Base-by-base conservation (phyloP, 2,888 invertebrate genomes). In the Aradus depressus region DNA sequence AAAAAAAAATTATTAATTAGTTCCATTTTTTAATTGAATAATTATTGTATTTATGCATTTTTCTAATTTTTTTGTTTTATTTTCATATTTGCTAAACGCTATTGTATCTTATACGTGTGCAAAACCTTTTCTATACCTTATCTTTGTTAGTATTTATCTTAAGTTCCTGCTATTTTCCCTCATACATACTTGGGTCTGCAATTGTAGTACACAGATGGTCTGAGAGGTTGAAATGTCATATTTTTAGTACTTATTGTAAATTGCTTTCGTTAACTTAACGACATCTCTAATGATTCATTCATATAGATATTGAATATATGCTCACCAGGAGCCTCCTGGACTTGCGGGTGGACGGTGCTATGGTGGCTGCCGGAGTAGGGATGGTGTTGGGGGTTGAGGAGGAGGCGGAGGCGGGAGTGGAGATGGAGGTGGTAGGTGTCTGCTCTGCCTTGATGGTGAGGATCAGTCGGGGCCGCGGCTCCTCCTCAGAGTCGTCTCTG, bases 401-500 rank as follows among this genome's bases (percentile, higher is more conserved):
- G 54, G n/a, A 6, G 58, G 39, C 8, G 54, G 39, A 19, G 52
- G 19, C 3, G 54, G 44, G 2, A 57, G 47, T 14, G 59, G 37
- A 28, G 56, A 53, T 48, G 14, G 57, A 53, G 44, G 59, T 43
- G 16, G 54, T 54, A 23, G 60, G 31, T 41, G 66, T 39, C 25
- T 52, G 43, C 39, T 62, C 59, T n/a, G 54, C 55, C 66, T 87
- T 89, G 53, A 87, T 88, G 1, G 87, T 89, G 37, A 88, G 70
- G 59, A 88, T 85, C 39, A 87, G 69, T 34, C 88, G 73, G 0
- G 87, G 87, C 19, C 87, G 74, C 50, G 73, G 68, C 63, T 78
- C 76, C 38, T 66, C 68, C 63, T 91, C 90, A 4, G 87, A 85
- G 66, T 91, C 91, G 64, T 91, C 91, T 60, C 85, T 81, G 65